Conservation (phyloP, 2,888 invertebrate species). For the Agrenia bidenticulata region DNA sequence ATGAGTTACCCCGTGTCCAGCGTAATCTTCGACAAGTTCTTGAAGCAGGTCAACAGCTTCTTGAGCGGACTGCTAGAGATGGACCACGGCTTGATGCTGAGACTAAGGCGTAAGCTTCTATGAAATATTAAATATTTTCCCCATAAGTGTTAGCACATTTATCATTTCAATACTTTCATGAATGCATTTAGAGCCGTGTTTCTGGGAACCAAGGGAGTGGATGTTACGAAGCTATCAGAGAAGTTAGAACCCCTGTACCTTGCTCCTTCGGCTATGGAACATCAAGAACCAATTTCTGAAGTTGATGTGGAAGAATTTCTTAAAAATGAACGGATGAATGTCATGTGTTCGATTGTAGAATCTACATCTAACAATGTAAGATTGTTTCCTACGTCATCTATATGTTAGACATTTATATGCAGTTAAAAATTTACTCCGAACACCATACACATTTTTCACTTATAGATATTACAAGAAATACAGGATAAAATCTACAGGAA, state of each 20-base stretch:
- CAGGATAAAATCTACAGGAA: slow-evolving; percentile 69
- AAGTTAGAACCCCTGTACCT: slow-evolving; percentile 85
- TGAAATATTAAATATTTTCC: background rate
- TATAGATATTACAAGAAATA: slow-evolving; percentile 64
- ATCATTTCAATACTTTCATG: background rate
- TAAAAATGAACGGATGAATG: slow-evolving; percentile 91
- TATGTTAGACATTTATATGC: background rate
- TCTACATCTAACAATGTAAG: slow-evolving; percentile 54
- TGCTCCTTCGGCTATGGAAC: slow-evolving; percentile 69
- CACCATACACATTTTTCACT: too few species aligned
- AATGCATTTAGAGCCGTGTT: slow-evolving; percentile 71
- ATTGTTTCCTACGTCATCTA: background rate
- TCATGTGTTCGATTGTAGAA: slow-evolving; percentile 85
- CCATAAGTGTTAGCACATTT: background rate
- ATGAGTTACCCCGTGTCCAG: slow-evolving; percentile 74
- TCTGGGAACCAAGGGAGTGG: slow-evolving; percentile 87
- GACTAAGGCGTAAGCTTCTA: slow-evolving; percentile 75
- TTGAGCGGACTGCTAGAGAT: slow-evolving; percentile 71
- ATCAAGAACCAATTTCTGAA: slow-evolving; percentile 85
- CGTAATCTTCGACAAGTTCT: slow-evolving; percentile 86
- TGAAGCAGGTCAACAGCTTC: slow-evolving; percentile 85
- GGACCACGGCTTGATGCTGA: slow-evolving; percentile 59
- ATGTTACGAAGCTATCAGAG: slow-evolving; percentile 88
- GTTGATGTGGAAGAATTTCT: slow-evolving; percentile 87
- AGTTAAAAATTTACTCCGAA: background rate